phyloP scores from a whole-genome alignment of 2,797 vertebrate genomes.

The Luscinia megarhynchos region DNA sequence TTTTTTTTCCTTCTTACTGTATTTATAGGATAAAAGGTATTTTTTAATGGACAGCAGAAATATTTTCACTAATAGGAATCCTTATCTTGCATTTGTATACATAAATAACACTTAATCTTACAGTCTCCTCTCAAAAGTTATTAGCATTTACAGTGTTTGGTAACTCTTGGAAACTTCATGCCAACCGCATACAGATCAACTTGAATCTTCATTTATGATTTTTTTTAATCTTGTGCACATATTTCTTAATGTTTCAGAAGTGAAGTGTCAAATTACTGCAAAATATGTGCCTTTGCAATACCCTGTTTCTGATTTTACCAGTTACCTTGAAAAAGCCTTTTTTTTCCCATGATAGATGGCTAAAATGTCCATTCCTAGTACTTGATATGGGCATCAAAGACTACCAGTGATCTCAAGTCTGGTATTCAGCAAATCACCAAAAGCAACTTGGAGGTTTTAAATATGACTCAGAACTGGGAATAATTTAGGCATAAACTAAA shows the following conservation, averaged over 20 bases:
- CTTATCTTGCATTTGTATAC: not conserved
- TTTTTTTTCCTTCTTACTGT: not conserved
- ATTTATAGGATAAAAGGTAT: not conserved
- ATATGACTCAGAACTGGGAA: not conserved
- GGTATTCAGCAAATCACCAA: not conserved
- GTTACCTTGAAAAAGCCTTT: not conserved
- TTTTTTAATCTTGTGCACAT: not conserved
- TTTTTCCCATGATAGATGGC: not conserved
- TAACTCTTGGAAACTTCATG: not conserved
- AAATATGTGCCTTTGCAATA: not conserved
- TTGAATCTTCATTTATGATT: not conserved
- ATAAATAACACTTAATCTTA: not conserved
- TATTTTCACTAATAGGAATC: not conserved
- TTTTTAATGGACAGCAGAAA: not conserved
- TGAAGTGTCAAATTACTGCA: not conserved
- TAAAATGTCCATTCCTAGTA: not conserved
- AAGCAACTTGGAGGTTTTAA: not conserved
- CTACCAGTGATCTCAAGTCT: not conserved
- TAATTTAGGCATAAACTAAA: not conserved
- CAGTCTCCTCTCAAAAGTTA: not conserved
- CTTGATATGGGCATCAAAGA: not conserved
- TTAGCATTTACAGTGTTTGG: not conserved
- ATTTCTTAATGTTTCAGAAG: not conserved
- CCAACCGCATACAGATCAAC: not conserved
- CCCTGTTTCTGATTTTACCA: not conserved